Evolutionary conservation across 1,140 invertebrate species (phyloP).

Genomic region (Lordiphosa mommai): DNA sequence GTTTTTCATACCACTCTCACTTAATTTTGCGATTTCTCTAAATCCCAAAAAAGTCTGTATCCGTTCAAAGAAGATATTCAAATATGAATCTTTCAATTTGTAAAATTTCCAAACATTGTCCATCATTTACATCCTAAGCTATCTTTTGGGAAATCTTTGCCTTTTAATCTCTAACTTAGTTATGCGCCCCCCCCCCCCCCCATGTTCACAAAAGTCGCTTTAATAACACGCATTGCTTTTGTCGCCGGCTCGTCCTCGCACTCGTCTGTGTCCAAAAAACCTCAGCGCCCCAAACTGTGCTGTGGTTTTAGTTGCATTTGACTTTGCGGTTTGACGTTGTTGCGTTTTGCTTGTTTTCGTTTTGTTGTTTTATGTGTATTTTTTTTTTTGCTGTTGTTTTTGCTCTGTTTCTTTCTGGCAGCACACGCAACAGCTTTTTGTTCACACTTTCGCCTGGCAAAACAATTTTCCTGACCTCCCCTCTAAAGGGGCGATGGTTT

Average conservation of each 20-base stretch:
- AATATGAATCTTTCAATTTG: too few relatives aligned
- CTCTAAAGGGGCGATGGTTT: too few relatives aligned
- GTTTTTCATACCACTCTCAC: too few relatives aligned
- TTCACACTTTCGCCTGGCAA: constrained; percentile 74
- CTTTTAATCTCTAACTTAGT: background rate
- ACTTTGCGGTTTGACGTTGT: constrained; percentile 74
- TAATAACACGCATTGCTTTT: constrained; percentile 22
- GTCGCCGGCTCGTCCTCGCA: constrained; percentile 1
- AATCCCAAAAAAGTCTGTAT: too few relatives aligned
- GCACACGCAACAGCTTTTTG: constrained; percentile 74
- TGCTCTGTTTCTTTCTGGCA: constrained; percentile 38
- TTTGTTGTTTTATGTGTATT: constrained; percentile 47
- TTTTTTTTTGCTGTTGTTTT: constrained; percentile 20
- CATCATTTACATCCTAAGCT: background rate
- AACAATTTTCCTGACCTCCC: constrained; percentile 61
- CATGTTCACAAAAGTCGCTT: constrained; percentile 21
- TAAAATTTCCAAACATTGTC: too few relatives aligned
- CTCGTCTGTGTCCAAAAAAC: constrained; percentile 17
- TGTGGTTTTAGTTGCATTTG: constrained; percentile 74
- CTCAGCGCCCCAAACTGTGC: constrained; percentile 56
- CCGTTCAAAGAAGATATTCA: too few relatives aligned
- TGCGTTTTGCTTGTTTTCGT: constrained; percentile 39
- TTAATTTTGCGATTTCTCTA: too few relatives aligned
- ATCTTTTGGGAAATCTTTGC: background rate
- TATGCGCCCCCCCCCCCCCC: too few relatives aligned